These are phyloP conservation scores for Eucera pruinosa DNA, from an alignment of 2,888 invertebrate genomes.

Conservation along the genomic window DNA sequence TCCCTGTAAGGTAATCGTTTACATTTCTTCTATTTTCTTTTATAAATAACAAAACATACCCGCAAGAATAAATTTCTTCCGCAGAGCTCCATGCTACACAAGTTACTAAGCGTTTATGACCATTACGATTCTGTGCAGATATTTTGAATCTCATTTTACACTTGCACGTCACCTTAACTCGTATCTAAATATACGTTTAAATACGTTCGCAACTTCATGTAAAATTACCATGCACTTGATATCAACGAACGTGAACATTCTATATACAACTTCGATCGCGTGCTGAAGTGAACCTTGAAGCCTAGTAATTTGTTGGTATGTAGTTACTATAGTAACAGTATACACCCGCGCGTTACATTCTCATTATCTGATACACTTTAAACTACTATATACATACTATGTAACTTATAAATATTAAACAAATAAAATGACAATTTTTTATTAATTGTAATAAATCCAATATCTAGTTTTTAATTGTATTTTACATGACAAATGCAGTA, in stretches of 20 bases:
- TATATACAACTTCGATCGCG: conserved; percentile 43
- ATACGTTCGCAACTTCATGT: neutral
- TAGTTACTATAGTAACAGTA: conserved; percentile 48
- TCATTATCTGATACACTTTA: neutral
- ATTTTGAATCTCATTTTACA: conserved; percentile 80
- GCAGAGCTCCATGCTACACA: conserved; percentile 97
- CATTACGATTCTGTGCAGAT: conserved; percentile 89
- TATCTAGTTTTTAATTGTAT: neutral
- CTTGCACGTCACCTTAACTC: neutral
- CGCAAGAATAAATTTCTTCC: conserved; percentile 96
- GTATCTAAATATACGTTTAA: neutral
- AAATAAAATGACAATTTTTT: neutral
- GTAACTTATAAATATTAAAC: neutral
- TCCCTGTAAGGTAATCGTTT: conserved; percentile 87
- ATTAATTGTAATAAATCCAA: neutral
- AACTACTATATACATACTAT: neutral
- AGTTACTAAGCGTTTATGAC: conserved; percentile 92
- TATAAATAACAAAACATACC: conserved; percentile 85
- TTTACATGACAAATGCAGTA: neutral
- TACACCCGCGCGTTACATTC: neutral
- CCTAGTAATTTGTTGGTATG: conserved; percentile 30
- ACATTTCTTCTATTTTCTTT: conserved; percentile 8
- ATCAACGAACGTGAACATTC: conserved; percentile 23
- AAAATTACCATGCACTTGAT: conserved; percentile 1
- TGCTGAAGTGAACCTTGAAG: conserved; percentile 6